Base-by-base conservation (phyloP, 2,113 vertebrate genomes). In the Origma solitaria region DNA sequence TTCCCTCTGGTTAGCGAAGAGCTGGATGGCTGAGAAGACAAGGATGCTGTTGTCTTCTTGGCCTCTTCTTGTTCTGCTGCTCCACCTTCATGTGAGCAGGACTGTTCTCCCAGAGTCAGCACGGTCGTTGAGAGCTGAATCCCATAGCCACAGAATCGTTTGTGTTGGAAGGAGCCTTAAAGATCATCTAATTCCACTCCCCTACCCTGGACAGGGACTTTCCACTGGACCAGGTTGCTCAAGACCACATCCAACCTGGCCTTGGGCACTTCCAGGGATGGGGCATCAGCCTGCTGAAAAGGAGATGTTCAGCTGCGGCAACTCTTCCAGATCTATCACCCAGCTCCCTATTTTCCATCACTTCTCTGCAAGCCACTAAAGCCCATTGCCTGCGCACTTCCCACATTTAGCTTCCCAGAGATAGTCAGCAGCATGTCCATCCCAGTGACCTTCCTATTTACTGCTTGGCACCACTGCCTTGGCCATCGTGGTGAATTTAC, bases 331-430 rank as follows among this genome's bases (percentile, higher is more conserved):
- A 22, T 44, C 53, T 38, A 25, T 37, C 42, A 51, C 12, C 20
- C 23, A 44, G 5, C 18, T 61, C 45, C 53, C 27, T 4, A 18
- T 60, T 90, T 78, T 42, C 35, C 21, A 5, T 30, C 33, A 10
- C 35, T 82, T 82, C 70, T 64, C 45, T 13, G 2, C 35, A 50
- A 73, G 18, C 9, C 49, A 19, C 37, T 37, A 4, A 65, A 70
- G 30, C 40, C 25, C 4, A 4, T 27, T 58, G 33, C 65, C 65
- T 75, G 30, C 56, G 33, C 0, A 0, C 35, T 79, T 70, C 66
- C 66, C 37, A 23, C 14, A 8, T 44, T 57, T 6, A 56, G 12
- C 31, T 70, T 66, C 51, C 47, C 61, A 78, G 40, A 42, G 53
- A 15, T 2, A 3, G 2, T 33, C 57, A 77, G 15, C 31, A 64